Evolutionary conservation across 1,140 invertebrate genomes (phyloP).

Genomic region (Formica selysi): DNA sequence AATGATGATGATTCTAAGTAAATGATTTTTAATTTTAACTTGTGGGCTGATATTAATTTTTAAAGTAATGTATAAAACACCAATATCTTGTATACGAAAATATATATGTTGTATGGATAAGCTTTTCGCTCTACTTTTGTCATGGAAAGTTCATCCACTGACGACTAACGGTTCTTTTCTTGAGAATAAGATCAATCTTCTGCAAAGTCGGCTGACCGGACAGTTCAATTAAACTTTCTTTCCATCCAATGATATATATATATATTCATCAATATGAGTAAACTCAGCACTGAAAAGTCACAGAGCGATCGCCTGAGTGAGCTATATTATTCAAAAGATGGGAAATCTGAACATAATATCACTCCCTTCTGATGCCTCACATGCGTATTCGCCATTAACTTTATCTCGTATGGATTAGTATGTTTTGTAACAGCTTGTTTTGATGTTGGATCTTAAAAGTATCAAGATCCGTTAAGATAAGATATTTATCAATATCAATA

Average conservation of each 20-base stretch:
- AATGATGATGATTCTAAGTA: slow-evolving; percentile 47
- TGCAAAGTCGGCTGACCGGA: slow-evolving; percentile 19
- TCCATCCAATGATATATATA: slow-evolving; percentile 18
- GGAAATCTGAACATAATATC: not conserved
- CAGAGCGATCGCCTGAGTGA: not conserved
- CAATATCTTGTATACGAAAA: not conserved
- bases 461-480: not conserved
- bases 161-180: slow-evolving; percentile 25
- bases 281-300: slow-evolving; percentile 1
- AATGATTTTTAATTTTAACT: slow-evolving; percentile 1
- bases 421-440: not conserved
- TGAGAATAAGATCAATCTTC: slow-evolving; percentile 45
- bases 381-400: slow-evolving; percentile 15
- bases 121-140: slow-evolving; percentile 38
- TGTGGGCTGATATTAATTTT: too few species aligned
- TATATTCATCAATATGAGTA: slow-evolving; percentile 17
- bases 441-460: slow-evolving; percentile 7
- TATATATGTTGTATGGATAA: not conserved
- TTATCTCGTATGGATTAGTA: not conserved
- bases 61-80: too few species aligned
- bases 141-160: slow-evolving; percentile 29
- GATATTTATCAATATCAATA: not conserved
- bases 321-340: slow-evolving; percentile 27
- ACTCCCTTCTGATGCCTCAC: slow-evolving; percentile 14
- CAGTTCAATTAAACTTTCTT: slow-evolving; percentile 43